Percentiles rank a stretch among this genome's conserved stretches.
Conservation (phyloP, 1,140 invertebrate species). For the Rhagoletis zephyria region DNA sequence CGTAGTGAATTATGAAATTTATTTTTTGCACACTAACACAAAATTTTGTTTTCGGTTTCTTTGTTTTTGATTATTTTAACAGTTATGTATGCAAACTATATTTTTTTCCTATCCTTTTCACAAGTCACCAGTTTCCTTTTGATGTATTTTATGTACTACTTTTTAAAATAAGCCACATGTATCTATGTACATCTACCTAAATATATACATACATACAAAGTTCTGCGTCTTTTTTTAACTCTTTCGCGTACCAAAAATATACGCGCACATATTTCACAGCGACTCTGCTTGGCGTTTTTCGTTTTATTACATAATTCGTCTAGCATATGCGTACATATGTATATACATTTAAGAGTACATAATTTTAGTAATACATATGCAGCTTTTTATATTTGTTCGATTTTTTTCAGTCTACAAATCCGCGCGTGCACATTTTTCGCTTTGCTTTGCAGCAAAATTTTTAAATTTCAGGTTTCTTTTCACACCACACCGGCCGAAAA, state of each 20-base stretch:
- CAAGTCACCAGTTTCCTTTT: not conserved
- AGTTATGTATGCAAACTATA: not conserved
- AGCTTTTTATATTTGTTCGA: not conserved
- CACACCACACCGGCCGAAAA: constrained; percentile 35
- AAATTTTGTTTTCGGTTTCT: not conserved
- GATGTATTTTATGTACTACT: not conserved
- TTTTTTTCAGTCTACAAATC: constrained; percentile 27
- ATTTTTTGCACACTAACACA: not conserved
- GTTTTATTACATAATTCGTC: constrained; percentile 53
- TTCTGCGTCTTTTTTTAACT: constrained; percentile 41
- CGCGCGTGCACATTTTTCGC: constrained; percentile 27
- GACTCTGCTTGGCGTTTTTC: constrained; percentile 23
- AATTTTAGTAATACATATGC: not conserved
- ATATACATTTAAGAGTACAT: not conserved
- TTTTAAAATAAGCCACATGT: not conserved
- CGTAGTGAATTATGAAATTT: not conserved
- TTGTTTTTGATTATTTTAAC: not conserved
- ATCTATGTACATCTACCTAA: not conserved
- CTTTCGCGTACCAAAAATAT: constrained; percentile 28
- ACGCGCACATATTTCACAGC: constrained; percentile 8
- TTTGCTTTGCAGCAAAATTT: constrained; percentile 35
- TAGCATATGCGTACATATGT: not conserved
- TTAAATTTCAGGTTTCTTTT: not conserved
- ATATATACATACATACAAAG: not conserved
- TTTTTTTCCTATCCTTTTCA: not conserved